A percentile compares a stretch with the other conserved stretches of the same genome.
Evolutionary conservation across 2,888 invertebrate species (phyloP).

Genomic region (Bhutanitis thaidina): DNA sequence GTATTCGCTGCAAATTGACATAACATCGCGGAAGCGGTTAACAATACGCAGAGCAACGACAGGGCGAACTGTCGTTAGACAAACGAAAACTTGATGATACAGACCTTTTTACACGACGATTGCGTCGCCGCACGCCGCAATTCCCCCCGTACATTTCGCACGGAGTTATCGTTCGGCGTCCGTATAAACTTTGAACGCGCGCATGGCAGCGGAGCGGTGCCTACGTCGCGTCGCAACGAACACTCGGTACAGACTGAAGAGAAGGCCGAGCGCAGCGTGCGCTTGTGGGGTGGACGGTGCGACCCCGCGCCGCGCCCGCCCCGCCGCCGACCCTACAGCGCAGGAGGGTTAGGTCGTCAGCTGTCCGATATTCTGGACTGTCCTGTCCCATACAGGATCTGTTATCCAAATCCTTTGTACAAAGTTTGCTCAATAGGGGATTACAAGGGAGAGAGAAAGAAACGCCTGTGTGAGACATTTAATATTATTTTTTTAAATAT

Average conservation of each 20-base stretch:
- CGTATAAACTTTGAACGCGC: slow-evolving; percentile 56
- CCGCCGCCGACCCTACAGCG: background rate
- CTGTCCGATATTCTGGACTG: slow-evolving; percentile 8
- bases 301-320: background rate
- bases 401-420: slow-evolving; percentile 10
- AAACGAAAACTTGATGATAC: slow-evolving; percentile 27
- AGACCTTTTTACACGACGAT: slow-evolving; percentile 37
- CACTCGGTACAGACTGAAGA: slow-evolving; percentile 8
- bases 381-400: slow-evolving; percentile 4
- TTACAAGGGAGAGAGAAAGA: background rate
- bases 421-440: slow-evolving; percentile 8
- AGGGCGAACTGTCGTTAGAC: background rate
- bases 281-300: no score
- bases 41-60: slow-evolving; percentile 25
- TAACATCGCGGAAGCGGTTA: slow-evolving; percentile 26
- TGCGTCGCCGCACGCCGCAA: slow-evolving; percentile 27
- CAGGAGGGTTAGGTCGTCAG: slow-evolving; percentile 11
- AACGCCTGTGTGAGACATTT: slow-evolving; percentile 3
- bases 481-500: background rate
- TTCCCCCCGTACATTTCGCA: slow-evolving; percentile 42
- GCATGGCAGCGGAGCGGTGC: slow-evolving; percentile 37
- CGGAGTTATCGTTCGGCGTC: slow-evolving; percentile 36
- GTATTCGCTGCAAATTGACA: background rate
- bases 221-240: slow-evolving; percentile 3
- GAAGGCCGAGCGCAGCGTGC: background rate